Evolutionary conservation across 2,113 vertebrate species (phyloP).

Genomic region (Chrysemys picta): DNA sequence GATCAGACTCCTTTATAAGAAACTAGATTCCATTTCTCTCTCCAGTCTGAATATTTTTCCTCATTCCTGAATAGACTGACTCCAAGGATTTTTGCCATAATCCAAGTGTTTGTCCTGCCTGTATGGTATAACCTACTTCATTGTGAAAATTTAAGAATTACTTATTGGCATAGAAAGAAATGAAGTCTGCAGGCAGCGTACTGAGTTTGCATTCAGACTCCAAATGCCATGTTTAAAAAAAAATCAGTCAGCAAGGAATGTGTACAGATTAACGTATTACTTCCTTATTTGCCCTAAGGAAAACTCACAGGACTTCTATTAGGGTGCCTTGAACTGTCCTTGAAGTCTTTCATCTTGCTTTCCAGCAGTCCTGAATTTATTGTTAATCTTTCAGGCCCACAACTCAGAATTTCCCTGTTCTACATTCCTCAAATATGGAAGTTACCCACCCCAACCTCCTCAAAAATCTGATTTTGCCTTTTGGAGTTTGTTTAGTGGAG

Average conservation of each 20-base stretch:
- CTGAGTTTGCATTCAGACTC: neutral
- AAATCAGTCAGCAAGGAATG: neutral
- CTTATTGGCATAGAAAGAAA: neutral
- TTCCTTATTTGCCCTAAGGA: no score
- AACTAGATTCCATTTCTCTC: neutral
- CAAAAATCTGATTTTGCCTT: neutral
- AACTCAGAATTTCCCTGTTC: no score
- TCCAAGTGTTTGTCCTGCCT: neutral
- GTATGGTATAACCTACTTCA: neutral
- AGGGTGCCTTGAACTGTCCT: no score
- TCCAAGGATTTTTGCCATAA: neutral
- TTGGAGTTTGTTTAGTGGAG: neutral
- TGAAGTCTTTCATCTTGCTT: no score
- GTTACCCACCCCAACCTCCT: neutral
- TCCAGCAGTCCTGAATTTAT: no score
- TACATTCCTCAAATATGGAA: neutral
- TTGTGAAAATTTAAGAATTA: neutral
- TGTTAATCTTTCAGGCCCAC: no score
- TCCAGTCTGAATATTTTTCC: neutral
- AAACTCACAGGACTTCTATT: no score
- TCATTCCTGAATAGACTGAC: neutral
- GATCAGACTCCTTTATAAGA: neutral
- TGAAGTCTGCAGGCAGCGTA: neutral
- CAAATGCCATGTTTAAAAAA: neutral
- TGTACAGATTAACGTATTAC: neutral